These are phyloP conservation scores for Fulica atra DNA, from an alignment of 2,113 vertebrate species.

Conservation along the genomic window DNA sequence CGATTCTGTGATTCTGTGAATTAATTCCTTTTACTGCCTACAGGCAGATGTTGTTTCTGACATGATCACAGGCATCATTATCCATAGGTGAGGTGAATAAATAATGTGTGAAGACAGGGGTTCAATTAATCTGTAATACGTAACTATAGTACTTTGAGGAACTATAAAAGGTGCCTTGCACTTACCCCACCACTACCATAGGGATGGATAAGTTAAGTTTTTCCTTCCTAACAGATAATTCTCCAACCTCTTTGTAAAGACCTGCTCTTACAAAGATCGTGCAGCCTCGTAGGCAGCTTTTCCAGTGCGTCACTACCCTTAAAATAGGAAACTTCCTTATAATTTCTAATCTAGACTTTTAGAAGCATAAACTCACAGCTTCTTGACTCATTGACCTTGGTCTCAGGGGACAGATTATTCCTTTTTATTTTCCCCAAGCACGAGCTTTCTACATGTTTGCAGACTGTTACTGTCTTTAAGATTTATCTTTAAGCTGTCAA, in stretches of 20 bases:
- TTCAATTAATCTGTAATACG: neutral
- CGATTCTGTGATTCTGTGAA: no score
- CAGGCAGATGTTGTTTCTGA: neutral
- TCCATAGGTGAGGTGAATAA: neutral
- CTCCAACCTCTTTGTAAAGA: neutral
- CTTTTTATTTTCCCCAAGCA: neutral
- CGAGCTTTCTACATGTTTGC: neutral
- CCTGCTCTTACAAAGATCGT: neutral
- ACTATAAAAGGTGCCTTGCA: neutral
- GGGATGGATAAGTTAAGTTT: neutral
- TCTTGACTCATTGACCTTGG: neutral
- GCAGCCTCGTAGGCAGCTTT: neutral
- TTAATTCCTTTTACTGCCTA: neutral
- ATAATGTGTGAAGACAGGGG: neutral
- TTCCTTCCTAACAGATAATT: neutral
- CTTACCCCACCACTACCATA: neutral
- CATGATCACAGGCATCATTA: neutral
- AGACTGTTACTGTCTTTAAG: neutral
- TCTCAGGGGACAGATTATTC: neutral
- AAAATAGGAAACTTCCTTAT: neutral
- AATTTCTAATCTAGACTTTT: neutral
- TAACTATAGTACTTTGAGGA: neutral
- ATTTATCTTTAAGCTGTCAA: neutral
- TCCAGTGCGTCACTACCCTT: accelerated
- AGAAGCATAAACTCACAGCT: neutral